Conservation (phyloP, 2,888 invertebrate species). For the Diplazon laetatorius region DNA sequence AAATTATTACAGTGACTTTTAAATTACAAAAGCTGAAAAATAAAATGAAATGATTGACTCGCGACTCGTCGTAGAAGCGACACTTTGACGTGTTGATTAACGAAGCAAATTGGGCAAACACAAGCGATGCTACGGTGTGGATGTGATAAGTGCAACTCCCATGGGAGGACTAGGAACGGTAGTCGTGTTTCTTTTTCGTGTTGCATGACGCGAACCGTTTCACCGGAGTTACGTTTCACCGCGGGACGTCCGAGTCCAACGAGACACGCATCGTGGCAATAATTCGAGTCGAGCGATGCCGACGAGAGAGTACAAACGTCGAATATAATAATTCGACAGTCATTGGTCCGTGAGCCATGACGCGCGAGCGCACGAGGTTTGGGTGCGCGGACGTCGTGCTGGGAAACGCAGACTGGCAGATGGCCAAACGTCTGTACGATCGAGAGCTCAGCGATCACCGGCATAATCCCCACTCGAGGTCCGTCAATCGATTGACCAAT, state of each 20-base stretch:
- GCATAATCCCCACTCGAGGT: constrained; percentile 41
- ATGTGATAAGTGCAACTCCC: constrained; percentile 18
- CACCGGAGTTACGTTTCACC: constrained; percentile 12
- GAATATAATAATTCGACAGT: constrained; percentile 62
- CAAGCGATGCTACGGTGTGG: constrained; percentile 23
- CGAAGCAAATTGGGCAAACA: neutral
- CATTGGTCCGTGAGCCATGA: too few species aligned
- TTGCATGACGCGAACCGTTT: constrained; percentile 25
- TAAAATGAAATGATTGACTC: too few species aligned
- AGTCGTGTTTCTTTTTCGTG: constrained; percentile 18
- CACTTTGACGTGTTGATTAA: constrained; percentile 34
- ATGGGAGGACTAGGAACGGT: constrained; percentile 10
- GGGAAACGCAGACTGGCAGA: constrained; percentile 57
- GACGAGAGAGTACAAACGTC: constrained; percentile 20
- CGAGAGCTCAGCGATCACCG: constrained; percentile 50
- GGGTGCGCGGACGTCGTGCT: constrained; percentile 30
- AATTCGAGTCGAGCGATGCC: neutral
- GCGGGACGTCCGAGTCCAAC: constrained; percentile 9
- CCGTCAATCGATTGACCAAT: neutral
- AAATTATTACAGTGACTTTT: too few species aligned
- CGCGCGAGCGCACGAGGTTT: constrained; percentile 40
- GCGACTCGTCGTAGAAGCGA: neutral
- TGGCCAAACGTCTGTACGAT: constrained; percentile 64
- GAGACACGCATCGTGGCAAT: constrained; percentile 18
- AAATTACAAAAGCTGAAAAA: too few species aligned